Percentiles rank a stretch among this genome's conserved stretches.
Conservation (phyloP, 1,140 invertebrate genomes). For the honey bee (Apis mellifera) region DNA sequence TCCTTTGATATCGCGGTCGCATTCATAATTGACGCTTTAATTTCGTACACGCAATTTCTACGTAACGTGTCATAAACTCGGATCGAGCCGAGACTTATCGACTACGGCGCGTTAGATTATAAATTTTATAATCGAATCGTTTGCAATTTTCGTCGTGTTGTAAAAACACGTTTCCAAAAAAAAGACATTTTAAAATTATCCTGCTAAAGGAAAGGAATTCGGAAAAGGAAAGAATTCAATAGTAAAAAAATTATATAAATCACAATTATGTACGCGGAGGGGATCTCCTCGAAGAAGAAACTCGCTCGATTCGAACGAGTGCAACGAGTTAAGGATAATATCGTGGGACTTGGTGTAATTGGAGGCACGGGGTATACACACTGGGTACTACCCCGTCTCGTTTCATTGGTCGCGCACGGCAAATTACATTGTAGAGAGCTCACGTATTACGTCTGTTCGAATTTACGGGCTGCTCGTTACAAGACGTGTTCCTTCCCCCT, state of each 20-base stretch:
- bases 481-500: slow-evolving; percentile 7
- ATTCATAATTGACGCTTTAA: neutral
- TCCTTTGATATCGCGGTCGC: neutral
- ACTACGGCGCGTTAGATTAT: neutral
- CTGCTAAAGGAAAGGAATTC: too few relatives aligned
- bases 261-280: neutral
- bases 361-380: neutral
- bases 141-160: too few relatives aligned
- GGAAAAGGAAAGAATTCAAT: too few relatives aligned
- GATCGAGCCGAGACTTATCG: neutral
- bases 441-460: neutral
- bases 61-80: neutral
- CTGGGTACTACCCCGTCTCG: neutral
- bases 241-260: too few relatives aligned
- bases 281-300: slow-evolving; percentile 19
- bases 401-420: neutral
- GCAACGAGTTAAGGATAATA: neutral
- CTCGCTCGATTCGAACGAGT: slow-evolving; percentile 6
- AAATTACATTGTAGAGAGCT: slow-evolving; percentile 21
- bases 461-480: neutral
- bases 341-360: slow-evolving; percentile 14
- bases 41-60: neutral
- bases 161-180: too few relatives aligned
- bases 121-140: too few relatives aligned
- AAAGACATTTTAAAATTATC: too few relatives aligned